Conservation (phyloP, 1,140 invertebrate species). For the Triops longicaudatus region DNA sequence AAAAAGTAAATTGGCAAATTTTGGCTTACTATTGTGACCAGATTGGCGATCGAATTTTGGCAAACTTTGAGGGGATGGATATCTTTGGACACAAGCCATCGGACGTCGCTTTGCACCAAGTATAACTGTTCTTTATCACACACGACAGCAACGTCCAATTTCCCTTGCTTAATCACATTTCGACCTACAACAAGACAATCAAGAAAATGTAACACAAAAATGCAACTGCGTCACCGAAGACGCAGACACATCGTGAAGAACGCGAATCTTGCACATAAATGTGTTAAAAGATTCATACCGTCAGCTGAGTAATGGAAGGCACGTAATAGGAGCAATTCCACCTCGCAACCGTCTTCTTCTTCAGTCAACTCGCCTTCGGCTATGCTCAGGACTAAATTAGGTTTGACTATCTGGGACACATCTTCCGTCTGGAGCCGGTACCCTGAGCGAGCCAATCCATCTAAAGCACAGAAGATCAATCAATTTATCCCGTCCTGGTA, state of each 20-base stretch:
- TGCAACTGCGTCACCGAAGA: no score
- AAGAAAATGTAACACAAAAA: background rate
- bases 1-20: no score
- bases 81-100: background rate
- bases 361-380: background rate
- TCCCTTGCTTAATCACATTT: background rate
- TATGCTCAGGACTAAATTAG: background rate
- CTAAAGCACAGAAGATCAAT: background rate
- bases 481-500: no score
- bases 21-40: slow-evolving; percentile 19
- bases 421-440: slow-evolving; percentile 4
- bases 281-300: background rate
- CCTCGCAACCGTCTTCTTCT: background rate
- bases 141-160: background rate
- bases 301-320: background rate
- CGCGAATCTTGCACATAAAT: no score
- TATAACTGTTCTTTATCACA: background rate
- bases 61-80: background rate
- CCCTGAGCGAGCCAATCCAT: background rate
- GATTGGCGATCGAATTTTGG: slow-evolving; percentile 17
- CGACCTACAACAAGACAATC: background rate
- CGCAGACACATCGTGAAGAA: no score
- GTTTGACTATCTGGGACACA: background rate
- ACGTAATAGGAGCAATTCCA: background rate
- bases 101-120: background rate